Conservation (phyloP, 1,140 invertebrate genomes). For the Cotesia typhae region DNA sequence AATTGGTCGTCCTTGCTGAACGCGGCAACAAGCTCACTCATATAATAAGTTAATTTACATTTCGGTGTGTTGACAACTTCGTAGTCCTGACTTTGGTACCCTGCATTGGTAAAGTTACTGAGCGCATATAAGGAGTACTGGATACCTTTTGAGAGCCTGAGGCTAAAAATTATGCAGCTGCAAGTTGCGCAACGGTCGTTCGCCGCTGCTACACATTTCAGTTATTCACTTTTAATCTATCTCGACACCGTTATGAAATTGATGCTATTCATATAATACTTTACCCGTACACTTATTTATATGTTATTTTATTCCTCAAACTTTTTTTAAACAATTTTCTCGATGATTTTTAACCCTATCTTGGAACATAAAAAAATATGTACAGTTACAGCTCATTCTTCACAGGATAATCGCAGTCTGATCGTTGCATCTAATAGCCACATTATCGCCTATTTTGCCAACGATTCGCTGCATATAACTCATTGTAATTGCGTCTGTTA, state of each 20-base stretch:
- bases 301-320: not conserved
- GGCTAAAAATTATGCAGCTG: slow-evolving; percentile 26
- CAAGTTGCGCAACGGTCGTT: slow-evolving; percentile 23
- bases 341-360: too few relatives aligned
- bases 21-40: slow-evolving; percentile 4
- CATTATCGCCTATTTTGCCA: slow-evolving; percentile 1
- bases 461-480: not conserved
- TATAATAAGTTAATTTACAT: slow-evolving; percentile 17
- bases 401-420: not conserved
- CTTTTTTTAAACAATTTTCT: not conserved
- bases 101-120: not conserved
- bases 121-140: not conserved
- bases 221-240: slow-evolving; percentile 13
- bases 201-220: not conserved
- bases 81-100: not conserved
- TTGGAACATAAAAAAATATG: too few relatives aligned
- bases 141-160: not conserved
- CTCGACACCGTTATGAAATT: slow-evolving; percentile 12
- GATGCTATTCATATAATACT: not conserved
- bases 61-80: slow-evolving; percentile 17
- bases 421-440: slow-evolving; percentile 1
- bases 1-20: slow-evolving; percentile 15
- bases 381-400: not conserved
- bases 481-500: slow-evolving; percentile 8
- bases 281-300: not conserved